A percentile compares a stretch with the other conserved stretches of the same genome.
Evolutionary conservation across 1,140 invertebrate species (phyloP).

Genomic region (Littorina saxatilis): DNA sequence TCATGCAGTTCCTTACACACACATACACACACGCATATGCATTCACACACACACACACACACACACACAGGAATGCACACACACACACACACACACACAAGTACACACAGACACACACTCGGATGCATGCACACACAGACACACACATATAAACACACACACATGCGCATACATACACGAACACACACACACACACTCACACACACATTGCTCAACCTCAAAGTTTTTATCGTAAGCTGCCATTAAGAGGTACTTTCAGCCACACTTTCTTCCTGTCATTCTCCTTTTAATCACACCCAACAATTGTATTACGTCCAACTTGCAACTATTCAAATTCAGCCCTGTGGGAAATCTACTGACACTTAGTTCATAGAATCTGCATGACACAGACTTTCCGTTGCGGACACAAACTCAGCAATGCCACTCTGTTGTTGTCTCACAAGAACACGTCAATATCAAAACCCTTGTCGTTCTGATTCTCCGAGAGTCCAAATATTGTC

Average conservation of each 20-base stretch:
- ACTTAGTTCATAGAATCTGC: no score
- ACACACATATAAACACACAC: not conserved
- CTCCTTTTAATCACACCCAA: no score
- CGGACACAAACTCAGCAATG: no score
- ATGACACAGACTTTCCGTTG: no score
- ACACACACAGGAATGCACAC: not conserved
- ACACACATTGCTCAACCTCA: not conserved
- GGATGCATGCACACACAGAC: not conserved
- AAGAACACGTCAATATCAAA: slow-evolving; percentile 73
- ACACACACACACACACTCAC: not conserved
- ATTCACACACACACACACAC: not conserved
- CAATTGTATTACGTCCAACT: no score
- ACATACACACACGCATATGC: not conserved
- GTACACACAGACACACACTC: slow-evolving; percentile 12
- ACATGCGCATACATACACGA: not conserved
- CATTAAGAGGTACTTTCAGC: no score
- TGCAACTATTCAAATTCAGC: no score
- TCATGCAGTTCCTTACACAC: slow-evolving; percentile 20
- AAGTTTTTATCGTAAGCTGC: no score
- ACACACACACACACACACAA: not conserved
- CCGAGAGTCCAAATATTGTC: no score
- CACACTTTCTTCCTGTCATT: no score
- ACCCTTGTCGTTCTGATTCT: slow-evolving; percentile 60
- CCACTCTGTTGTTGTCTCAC: no score
- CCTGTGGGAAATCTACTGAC: no score